Evolutionary conservation across 2,113 vertebrate species (phyloP), one percentile per base, ranked within the genome.

Genomic region (Trochalopteron elliotii): DNA sequence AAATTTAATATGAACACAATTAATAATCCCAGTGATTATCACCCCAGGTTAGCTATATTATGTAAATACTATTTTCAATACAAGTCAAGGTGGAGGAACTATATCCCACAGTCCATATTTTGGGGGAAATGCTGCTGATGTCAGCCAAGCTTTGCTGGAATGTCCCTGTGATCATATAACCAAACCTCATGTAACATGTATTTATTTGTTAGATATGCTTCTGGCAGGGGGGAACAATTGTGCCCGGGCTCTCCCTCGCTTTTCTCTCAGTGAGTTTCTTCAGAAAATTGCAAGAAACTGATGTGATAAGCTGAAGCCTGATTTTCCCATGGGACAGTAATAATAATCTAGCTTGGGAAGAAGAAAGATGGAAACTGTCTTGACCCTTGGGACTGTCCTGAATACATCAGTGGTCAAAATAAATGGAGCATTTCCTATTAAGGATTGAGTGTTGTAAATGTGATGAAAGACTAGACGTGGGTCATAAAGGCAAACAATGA

Each of bases 401-500:
- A 77, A 92, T 68, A 89, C 42, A 90, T 88, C 75, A 85, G 21
- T 83, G 78, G 67, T 91, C 71, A 60, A 94, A 95, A 87, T 64
- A 91, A 87, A 96, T 47, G 72, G 64, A 93, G 84, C 74, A 21
- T 87, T 94, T 93, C 82, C 87, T 89, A 83, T 93, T 90, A 90
- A 91, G 75, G 74, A 78, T 85, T 95, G 90, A 95, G 78, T 67
- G 65, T 89, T 93, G 74, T 91, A 95, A 92, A 89, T 84, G 79
- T 77, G 87, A 67, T 94, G 83, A 47, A 88, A 87, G 79, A 77
- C 75, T 85, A 91, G 90, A 80, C 0, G 3, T 88, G 82, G 82
- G 76, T 85, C 91, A 74, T 88, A 94, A 91, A 94, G 93, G 75
- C 93, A 93, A 85, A 83, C 55, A 50, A 8, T 47, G 55, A 90